Base-by-base conservation (phyloP, 2,888 invertebrate genomes). In the Harpalus rufipes region DNA sequence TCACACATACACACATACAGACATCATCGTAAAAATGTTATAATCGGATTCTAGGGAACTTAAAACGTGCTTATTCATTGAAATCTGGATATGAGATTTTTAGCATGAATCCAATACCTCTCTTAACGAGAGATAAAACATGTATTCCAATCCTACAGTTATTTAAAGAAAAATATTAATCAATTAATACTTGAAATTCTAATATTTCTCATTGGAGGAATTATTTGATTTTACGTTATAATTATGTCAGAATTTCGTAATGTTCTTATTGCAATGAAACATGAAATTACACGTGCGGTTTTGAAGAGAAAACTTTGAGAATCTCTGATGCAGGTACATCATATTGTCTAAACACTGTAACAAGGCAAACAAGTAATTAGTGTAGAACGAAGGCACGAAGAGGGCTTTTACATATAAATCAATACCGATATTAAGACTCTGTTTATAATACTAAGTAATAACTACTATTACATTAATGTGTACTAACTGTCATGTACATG, bases 321-420 rank as follows among this genome's bases (percentile, higher is more conserved):
- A 59, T 4, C 59, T 14, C 59, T 59, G 59, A 4, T 59, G 7
- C 44, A 51, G 59, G 14, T 16, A 59, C 59, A 59, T 59, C 59
- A 14, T n/a, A n/a, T 59, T 68, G 39, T 41, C 25, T 68, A 68
- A 68, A 68, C 39, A 32, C 39, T 25, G 68, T 39, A 68, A 68
- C 68, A 41, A 68, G 68, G 68, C 25, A 68, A 7, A 12, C 39
- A 68, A 68, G 39, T 68, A 68, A 68, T 68, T 68, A 68, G 7
- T 39, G 68, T 25, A n/a, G 14, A 68, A 39, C 68, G 25, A 68
- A 25, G 32, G 32, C 5, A 32, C 5, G 32, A 32, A 32, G 32
- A 32, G 68, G 39, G 6, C 25, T 32, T 10, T 14, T 68, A 6
- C n/a, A 14, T n/a, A 39, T 68, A 25, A 39, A 68, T 68, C 68